A percentile compares a stretch with the other conserved stretches of the same genome.
Conservation (phyloP, 2,888 invertebrate species). For the Apodemia hepburni region DNA sequence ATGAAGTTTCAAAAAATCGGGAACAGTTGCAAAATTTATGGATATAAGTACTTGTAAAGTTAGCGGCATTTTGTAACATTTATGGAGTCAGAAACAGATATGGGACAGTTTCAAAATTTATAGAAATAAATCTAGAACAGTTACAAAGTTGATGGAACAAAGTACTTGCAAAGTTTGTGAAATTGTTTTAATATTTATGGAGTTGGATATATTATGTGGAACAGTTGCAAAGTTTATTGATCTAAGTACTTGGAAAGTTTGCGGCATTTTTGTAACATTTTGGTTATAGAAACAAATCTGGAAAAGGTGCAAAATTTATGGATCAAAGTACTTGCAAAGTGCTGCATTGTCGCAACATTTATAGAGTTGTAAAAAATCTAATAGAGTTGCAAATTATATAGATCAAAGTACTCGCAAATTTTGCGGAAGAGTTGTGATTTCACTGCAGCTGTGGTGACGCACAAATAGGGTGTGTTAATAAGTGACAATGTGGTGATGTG, state of each 20-base stretch:
- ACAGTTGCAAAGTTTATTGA: not conserved
- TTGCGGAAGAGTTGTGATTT: not conserved
- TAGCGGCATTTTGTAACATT: not conserved
- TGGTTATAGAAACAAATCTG: too few relatives aligned
- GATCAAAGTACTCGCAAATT: slow-evolving; percentile 2
- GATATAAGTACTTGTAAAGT: too few relatives aligned
- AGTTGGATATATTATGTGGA: not conserved
- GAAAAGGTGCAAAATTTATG: too few relatives aligned
- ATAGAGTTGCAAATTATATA: not conserved
- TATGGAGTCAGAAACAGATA: too few relatives aligned
- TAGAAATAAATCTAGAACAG: too few relatives aligned
- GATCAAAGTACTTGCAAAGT: too few relatives aligned
- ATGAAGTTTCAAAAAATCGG: not conserved
- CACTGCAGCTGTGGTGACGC: slow-evolving; percentile 28
- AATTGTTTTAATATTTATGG: not conserved
- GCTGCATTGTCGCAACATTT: not conserved
- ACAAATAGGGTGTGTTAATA: slow-evolving; percentile 47
- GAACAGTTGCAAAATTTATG: too few relatives aligned
- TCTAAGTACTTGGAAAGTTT: not conserved
- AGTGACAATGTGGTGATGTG: slow-evolving; percentile 28
- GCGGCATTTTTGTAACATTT: not conserved
- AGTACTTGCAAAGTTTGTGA: too few relatives aligned
- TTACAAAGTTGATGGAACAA: not conserved
- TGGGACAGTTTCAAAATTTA: too few relatives aligned
- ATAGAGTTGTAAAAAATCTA: not conserved